phyloP scores from a whole-genome alignment of 2,888 invertebrate genomes.

The Cryptocephalus moraei region DNA sequence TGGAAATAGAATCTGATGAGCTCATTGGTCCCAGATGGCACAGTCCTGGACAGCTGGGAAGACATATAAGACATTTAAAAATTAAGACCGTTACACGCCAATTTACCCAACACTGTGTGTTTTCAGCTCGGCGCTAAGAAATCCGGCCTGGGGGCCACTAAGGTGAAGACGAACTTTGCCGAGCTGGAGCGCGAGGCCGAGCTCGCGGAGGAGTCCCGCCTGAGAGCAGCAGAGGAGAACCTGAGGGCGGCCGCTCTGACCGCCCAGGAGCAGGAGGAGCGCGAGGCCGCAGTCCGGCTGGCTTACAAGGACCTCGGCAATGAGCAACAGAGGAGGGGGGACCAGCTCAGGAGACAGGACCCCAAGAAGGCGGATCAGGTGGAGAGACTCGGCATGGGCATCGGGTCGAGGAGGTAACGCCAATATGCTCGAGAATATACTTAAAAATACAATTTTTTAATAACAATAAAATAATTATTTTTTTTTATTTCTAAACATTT shows the following conservation, averaged over 20 bases:
- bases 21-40: too few relatives aligned
- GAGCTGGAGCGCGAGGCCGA: conserved; percentile 88
- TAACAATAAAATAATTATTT: neutral
- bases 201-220: conserved; percentile 62
- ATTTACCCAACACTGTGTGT: too few relatives aligned
- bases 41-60: too few relatives aligned
- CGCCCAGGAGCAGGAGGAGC: conserved; percentile 57
- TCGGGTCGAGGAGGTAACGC: conserved; percentile 44
- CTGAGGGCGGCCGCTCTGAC: conserved; percentile 36
- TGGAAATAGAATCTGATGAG: too few relatives aligned
- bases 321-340: conserved; percentile 57
- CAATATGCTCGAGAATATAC: neutral
- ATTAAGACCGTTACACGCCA: too few relatives aligned
- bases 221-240: conserved; percentile 36
- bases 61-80: too few relatives aligned
- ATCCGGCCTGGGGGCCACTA: conserved; percentile 86
- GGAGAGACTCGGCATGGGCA: conserved; percentile 92
- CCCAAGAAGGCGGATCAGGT: conserved; percentile 78
- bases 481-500: neutral
- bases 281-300: conserved; percentile 53
- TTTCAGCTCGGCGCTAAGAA: conserved; percentile 73
- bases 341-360: conserved; percentile 60
- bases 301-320: conserved; percentile 71
- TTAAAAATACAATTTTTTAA: too few relatives aligned
- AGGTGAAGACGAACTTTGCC: conserved; percentile 88